Conservation (phyloP, 2,113 vertebrate genomes). For the Corydoras maculifer region DNA sequence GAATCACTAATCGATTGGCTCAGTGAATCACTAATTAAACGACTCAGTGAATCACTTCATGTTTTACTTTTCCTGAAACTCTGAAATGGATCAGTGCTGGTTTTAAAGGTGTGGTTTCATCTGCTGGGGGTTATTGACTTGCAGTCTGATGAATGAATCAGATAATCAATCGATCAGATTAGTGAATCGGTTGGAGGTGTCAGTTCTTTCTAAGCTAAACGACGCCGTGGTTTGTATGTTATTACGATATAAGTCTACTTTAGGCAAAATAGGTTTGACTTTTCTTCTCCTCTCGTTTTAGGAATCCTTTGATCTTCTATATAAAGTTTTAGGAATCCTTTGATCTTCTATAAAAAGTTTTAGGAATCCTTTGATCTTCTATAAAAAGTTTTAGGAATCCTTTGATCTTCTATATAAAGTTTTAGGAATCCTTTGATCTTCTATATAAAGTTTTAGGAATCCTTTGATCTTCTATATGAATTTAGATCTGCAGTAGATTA, state of each 20-base stretch:
- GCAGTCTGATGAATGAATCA: too few species aligned
- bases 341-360: constrained; percentile 21
- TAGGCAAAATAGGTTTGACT: constrained; percentile 16
- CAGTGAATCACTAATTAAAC: background rate
- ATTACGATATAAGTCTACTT: background rate
- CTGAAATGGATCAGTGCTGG: too few species aligned
- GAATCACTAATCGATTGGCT: background rate
- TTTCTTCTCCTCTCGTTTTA: constrained; percentile 11
- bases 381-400: constrained; percentile 12
- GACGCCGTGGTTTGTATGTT: background rate
- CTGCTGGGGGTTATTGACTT: too few species aligned
- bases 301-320: constrained; percentile 21
- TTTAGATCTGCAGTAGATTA: constrained; percentile 17
- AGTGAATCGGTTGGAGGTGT: background rate
- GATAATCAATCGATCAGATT: background rate
- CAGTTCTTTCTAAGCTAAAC: background rate
- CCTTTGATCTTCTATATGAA: constrained; percentile 22
- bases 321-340: constrained; percentile 18
- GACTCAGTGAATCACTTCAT: background rate
- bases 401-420: constrained; percentile 22
- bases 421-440: constrained; percentile 25
- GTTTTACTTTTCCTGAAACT: too few species aligned
- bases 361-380: constrained; percentile 21
- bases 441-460: constrained; percentile 14
- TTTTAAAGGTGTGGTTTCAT: too few species aligned